phyloP scores from a whole-genome alignment of 2,797 vertebrate genomes.

The Centropyge bicolor region DNA sequence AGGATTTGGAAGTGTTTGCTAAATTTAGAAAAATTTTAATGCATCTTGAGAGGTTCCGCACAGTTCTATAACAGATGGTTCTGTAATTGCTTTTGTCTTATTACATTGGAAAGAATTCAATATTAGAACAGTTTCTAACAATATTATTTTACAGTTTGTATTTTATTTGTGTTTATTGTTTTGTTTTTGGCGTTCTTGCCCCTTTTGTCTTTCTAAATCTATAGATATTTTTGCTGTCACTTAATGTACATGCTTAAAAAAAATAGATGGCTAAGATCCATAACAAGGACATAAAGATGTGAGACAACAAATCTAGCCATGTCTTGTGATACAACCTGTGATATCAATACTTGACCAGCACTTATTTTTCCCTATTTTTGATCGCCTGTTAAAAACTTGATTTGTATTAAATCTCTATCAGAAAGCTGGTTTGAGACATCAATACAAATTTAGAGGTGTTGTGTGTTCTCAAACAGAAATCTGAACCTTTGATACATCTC shows the following conservation, averaged over 20 bases:
- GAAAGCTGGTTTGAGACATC: background rate
- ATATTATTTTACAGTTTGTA: no score
- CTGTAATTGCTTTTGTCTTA: background rate
- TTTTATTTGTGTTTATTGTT: no score
- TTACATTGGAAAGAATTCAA: background rate
- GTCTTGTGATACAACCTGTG: background rate
- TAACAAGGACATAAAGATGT: no score
- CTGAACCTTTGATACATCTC: background rate
- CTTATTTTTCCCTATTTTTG: background rate
- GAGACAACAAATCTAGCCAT: no score
- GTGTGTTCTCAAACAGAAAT: background rate
- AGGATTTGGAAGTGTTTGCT: background rate
- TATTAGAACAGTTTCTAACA: background rate
- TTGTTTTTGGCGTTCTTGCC: no score
- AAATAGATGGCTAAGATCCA: no score
- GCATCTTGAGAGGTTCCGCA: background rate
- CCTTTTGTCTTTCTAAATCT: no score
- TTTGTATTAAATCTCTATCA: background rate
- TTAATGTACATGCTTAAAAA: no score
- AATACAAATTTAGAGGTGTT: background rate
- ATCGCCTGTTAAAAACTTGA: background rate
- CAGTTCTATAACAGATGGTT: no score
- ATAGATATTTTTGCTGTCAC: no score
- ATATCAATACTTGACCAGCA: background rate
- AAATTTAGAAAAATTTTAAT: conserved; percentile 2